phyloP scores from a whole-genome alignment of 2,888 invertebrate species.

The Piscicola geometra region DNA sequence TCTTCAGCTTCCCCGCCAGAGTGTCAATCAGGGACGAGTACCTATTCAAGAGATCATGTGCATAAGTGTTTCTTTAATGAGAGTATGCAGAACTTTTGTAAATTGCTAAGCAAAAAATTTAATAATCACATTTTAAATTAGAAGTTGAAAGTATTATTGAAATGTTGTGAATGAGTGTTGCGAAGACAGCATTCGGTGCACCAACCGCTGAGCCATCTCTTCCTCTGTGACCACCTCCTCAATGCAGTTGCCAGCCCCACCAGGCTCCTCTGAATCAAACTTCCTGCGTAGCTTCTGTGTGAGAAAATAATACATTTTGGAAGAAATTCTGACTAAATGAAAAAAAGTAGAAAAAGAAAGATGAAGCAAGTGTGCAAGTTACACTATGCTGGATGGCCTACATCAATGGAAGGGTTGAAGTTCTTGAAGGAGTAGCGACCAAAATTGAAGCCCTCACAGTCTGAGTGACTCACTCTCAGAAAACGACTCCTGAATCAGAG shows the following conservation, averaged over 20 bases:
- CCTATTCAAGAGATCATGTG: not conserved
- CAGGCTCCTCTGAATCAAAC: not conserved
- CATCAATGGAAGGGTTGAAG: constrained; percentile 1
- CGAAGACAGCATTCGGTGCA: too few relatives aligned
- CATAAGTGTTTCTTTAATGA: not conserved
- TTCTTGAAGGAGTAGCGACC: constrained; percentile 11
- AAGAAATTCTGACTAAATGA: too few relatives aligned
- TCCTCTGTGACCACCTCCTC: not conserved
- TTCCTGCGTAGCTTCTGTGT: not conserved
- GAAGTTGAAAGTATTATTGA: too few relatives aligned
- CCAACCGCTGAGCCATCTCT: not conserved
- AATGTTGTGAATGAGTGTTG: too few relatives aligned
- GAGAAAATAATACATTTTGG: not conserved
- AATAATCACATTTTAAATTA: too few relatives aligned
- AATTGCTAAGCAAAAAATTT: too few relatives aligned
- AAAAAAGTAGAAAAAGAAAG: too few relatives aligned
- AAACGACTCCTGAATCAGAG: not conserved
- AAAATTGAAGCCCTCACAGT: not conserved
- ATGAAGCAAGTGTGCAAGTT: too few relatives aligned
- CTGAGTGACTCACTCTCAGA: not conserved
- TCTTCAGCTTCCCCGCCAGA: not conserved
- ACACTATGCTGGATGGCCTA: too few relatives aligned
- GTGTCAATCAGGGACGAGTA: not conserved
- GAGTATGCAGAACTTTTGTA: too few relatives aligned
- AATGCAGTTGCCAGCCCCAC: not conserved